Evolutionary conservation across 2,888 invertebrate species (phyloP).

Genomic region (Drosophila nr. fundita): DNA sequence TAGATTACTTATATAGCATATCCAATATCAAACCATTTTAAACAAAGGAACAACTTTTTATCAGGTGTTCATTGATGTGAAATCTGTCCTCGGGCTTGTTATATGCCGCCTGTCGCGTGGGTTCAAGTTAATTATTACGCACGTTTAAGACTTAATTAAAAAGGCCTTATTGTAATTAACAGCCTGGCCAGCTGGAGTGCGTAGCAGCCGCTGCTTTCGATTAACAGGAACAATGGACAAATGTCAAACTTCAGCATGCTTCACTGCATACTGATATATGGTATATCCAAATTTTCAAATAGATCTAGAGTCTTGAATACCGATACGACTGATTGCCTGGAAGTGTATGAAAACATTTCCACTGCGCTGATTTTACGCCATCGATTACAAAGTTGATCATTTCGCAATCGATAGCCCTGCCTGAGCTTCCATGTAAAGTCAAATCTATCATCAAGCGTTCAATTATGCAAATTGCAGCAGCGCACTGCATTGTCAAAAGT

Average conservation of each 20-base stretch:
- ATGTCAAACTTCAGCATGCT: slow-evolving; percentile 55
- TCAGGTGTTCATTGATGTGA: slow-evolving; percentile 23
- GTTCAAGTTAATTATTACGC: slow-evolving; percentile 64
- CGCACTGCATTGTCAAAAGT: slow-evolving; percentile 19
- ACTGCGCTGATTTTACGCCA: not conserved
- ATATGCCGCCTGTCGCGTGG: slow-evolving; percentile 20
- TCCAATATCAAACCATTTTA: not conserved
- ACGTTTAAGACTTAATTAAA: slow-evolving; percentile 71
- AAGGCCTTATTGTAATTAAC: slow-evolving; percentile 53
- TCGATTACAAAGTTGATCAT: slow-evolving; percentile 19
- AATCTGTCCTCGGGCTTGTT: slow-evolving; percentile 5
- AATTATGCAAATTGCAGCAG: slow-evolving; percentile 56
- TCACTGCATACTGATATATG: slow-evolving; percentile 26
- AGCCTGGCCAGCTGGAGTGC: slow-evolving; percentile 46
- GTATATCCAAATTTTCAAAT: slow-evolving; percentile 10
- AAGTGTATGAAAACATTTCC: slow-evolving; percentile 12
- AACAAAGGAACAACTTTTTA: slow-evolving; percentile 5
- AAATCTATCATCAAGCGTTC: slow-evolving; percentile 39
- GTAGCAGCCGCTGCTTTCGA: slow-evolving; percentile 24
- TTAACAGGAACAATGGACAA: slow-evolving; percentile 34
- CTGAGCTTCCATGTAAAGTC: not conserved
- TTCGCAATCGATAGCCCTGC: slow-evolving; percentile 13
- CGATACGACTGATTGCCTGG: not conserved
- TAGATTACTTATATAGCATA: not conserved
- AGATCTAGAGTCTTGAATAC: not conserved